A percentile compares a stretch with the other conserved stretches of the same genome.
Conservation (phyloP, 2,888 invertebrate genomes). For the Zootermopsis nevadensis region DNA sequence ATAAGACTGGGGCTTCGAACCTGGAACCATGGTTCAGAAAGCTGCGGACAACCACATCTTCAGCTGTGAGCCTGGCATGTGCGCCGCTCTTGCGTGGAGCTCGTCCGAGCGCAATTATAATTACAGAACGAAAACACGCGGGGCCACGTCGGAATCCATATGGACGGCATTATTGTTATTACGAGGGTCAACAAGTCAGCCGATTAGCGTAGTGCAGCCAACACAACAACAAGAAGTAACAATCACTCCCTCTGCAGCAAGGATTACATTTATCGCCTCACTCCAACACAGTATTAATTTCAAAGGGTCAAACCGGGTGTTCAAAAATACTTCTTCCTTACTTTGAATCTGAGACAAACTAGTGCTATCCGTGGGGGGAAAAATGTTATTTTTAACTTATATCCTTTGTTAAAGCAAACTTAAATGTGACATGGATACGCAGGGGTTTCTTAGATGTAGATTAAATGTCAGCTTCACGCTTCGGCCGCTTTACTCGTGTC, state of each 20-base stretch:
- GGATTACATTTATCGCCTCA: neutral
- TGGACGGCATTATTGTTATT: conserved; percentile 9
- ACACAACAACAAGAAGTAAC: too few species aligned
- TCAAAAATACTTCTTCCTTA: neutral
- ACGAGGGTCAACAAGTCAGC: neutral
- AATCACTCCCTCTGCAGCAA: neutral
- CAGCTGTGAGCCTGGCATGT: neutral
- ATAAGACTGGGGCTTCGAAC: neutral
- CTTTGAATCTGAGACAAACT: too few species aligned
- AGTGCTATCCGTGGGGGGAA: too few species aligned
- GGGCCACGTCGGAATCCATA: neutral
- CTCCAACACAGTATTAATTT: neutral
- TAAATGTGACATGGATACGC: too few species aligned
- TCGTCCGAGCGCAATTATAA: neutral
- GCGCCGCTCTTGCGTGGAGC: neutral
- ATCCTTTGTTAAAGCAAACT: too few species aligned
- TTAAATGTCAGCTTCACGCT: too few species aligned
- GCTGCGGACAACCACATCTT: neutral
- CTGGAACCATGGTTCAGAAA: neutral
- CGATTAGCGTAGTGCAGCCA: conserved; percentile 1
- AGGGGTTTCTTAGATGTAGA: too few species aligned
- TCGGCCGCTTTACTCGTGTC: too few species aligned
- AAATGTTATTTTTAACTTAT: too few species aligned
- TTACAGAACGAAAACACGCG: neutral
- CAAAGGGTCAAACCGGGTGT: neutral